Base-by-base conservation (phyloP, 2,113 vertebrate species). In the Pagrus major region DNA sequence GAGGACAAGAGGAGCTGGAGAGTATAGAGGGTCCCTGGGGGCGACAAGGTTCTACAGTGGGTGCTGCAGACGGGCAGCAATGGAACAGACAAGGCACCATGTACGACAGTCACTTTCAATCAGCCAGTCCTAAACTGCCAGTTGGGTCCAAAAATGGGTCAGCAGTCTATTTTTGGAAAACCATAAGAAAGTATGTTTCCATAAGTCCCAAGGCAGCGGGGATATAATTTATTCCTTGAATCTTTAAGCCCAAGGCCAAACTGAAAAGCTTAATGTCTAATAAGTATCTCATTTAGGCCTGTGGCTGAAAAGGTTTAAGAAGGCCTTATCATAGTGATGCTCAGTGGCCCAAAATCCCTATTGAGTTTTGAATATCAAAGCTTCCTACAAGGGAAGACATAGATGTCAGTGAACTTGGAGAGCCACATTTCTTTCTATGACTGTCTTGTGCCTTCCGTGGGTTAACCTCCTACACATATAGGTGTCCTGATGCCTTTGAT, bases 231-330 rank as follows among this genome's bases (percentile, higher is more conserved):
- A 84, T 88, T 86, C 59, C 56, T 78, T 76, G 80, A 84, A 74
- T 88, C 33, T 82, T 76, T 59, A 61, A 83, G 68, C 80, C 74
- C 60, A 49, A 52, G 71, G 83, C 76, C 60, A 81, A 78, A 69
- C 41, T 72, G 51, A 65, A 78, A 78, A 81, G 71, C 73, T 79
- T 78, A 83, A 85, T 83, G 70, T 90, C 72, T 85, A 80, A 80
- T 86, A 76, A 86, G 76, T 82, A 78, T 82, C 76, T 87, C 76
- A 80, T 82, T 85, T 71, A 80, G 64, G 84, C 87, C 78, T 2
- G 59, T 63, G 76, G 83, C 84, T 81, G 60, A 67, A 68, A 44
- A 63, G 84, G 29, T 80, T 78, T 86, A 66, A 83, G 65, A 42
- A 54, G 64, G 63, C 69, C 64, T 84, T 81, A 70, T 82, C 83